These are phyloP conservation scores for Lates calcarifer DNA, from an alignment of 2,113 vertebrate genomes.

Conservation along the genomic window DNA sequence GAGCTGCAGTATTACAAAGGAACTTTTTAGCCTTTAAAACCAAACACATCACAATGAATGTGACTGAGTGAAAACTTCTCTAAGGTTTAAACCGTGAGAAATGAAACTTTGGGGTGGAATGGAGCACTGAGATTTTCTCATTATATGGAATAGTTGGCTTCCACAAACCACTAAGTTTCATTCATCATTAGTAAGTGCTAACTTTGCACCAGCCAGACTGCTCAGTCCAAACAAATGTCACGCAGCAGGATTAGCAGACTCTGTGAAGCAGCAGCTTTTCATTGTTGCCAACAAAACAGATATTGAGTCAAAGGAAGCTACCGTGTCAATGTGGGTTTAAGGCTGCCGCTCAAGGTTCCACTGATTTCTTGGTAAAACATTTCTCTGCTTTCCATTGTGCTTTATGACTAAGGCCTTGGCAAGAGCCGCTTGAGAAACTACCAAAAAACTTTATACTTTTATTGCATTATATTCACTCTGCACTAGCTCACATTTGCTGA, in stretches of 20 bases:
- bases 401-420: not conserved
- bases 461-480: not conserved
- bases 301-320: not conserved
- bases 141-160: not conserved
- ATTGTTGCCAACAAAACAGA: not conserved
- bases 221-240: constrained; percentile 9
- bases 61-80: not conserved
- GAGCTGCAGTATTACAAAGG: constrained; percentile 62
- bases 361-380: not conserved
- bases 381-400: not conserved
- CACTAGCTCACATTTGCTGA: too few species aligned
- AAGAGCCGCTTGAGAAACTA: not conserved
- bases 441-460: not conserved
- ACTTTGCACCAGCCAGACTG: constrained; percentile 5
- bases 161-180: not conserved
- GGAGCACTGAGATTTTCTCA: not conserved
- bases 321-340: not conserved
- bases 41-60: not conserved
- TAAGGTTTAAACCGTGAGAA: not conserved
- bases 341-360: not conserved
- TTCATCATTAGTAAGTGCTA: not conserved
- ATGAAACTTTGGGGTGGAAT: not conserved
- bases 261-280: not conserved
- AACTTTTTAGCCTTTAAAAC: not conserved
- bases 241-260: not conserved